Evolutionary conservation across 2,888 invertebrate species (phyloP), one percentile per base, ranked within the genome.

Genomic region (Amitus sp.): DNA sequence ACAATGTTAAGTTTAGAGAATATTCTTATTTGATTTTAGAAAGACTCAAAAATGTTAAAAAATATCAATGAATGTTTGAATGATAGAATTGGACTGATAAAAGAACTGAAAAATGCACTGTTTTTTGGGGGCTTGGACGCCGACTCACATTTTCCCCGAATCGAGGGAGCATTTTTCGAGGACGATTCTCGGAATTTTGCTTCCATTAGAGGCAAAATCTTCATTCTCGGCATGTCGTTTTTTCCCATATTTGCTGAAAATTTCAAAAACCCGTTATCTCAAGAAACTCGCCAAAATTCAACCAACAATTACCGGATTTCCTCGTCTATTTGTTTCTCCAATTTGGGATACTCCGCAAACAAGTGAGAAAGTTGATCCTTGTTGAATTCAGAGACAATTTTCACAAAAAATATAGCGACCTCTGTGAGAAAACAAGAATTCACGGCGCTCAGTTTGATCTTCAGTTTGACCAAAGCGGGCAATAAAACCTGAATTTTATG

Each of bases 401-500:
- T 86, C 27, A 80, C 82, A 66, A 86, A 83, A 66, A 86, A 78
- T 56, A 82, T 83, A 58, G 84, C 83, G 42, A 87, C 82, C 70
- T 86, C 84, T 2, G 80, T 73, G 39, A 82, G 76, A 6, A 86
- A 71, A 65, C 85, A 83, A 1, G 77, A 73, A 0, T 85, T 84
- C 51, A 82, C 68, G 39, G 72, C 20, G n/a, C 86, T 85, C 69
- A 90, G 75, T 62, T 86, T 85, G 52, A 85, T 83, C 78, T 88
- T 87, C 62, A 91, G 83, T 12, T 86, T 85, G 62, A 89, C 83
- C 59, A 90, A 85, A 6, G 86, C 86, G 19, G 90, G 91, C 23
- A 91, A 85, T 67, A 91, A 81, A 70, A 87, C 86, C 68, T 90
- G 89, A 5, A 89, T 85, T 9, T 88, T 86, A 47, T 89, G 88